A percentile compares a stretch with the other conserved stretches of the same genome.
These are phyloP conservation scores for Tethya wilhelma DNA, from an alignment of 37 sponge, comb jelly and placozoan genomes.

Conservation along the genomic window DNA sequence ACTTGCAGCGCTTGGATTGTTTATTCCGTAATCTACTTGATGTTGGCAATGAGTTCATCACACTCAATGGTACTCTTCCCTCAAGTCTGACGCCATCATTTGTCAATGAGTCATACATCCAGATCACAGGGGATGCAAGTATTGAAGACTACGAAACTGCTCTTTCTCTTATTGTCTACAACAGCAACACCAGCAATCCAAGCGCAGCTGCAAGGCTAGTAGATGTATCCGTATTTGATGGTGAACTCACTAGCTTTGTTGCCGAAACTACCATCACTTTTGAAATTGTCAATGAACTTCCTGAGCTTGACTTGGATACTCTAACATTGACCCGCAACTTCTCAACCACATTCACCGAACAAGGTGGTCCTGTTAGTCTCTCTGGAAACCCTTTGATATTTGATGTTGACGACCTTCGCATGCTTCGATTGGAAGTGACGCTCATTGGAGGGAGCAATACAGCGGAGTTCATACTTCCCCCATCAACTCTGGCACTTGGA, in stretches of 20 bases:
- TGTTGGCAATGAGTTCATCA: conserved; percentile 10
- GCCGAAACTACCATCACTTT: conserved; percentile 32
- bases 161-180: conserved; percentile 35
- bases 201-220: conserved; percentile 19
- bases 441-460: conserved; percentile 7
- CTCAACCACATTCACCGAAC: conserved; percentile 33
- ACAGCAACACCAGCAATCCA: conserved; percentile 43
- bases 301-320: conserved; percentile 43
- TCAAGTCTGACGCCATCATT: conserved; percentile 2
- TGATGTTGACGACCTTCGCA: conserved; percentile 46
- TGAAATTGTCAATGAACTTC: conserved; percentile 1
- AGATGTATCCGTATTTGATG: conserved; percentile 54
- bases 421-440: conserved; percentile 35
- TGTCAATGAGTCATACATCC: conserved; percentile 8
- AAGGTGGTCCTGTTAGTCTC: conserved; percentile 39
- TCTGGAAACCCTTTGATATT: conserved; percentile 3
- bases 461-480: background rate
- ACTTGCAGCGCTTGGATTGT: conserved; percentile 28
- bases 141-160: conserved; percentile 19
- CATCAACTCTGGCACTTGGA: background rate
- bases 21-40: conserved; percentile 42
- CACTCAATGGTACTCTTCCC: conserved; percentile 19
- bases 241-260: conserved; percentile 3
- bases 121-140: conserved; percentile 30
- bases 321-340: background rate